phyloP scores from a whole-genome alignment of 2,888 invertebrate genomes.

The Molorchus minor region DNA sequence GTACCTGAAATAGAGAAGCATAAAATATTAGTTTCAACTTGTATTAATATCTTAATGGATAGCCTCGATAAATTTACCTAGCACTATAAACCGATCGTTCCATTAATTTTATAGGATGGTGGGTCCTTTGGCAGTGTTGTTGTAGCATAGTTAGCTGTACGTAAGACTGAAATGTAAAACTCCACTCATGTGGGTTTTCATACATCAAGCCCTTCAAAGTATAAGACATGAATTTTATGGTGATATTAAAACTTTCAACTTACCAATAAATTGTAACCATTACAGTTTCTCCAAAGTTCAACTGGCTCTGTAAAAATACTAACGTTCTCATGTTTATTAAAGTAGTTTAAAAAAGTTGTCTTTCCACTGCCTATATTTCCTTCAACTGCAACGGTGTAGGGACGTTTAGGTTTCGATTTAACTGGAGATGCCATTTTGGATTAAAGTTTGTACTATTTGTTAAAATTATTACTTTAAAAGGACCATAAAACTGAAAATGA shows the following conservation, averaged over 20 bases:
- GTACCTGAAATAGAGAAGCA: slow-evolving; percentile 54
- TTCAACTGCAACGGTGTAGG: slow-evolving; percentile 85
- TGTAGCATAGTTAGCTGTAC: slow-evolving; percentile 83
- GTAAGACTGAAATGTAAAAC: slow-evolving; percentile 82
- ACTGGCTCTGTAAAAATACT: slow-evolving; percentile 76
- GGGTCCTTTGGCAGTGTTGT: slow-evolving; percentile 69
- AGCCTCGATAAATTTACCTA: slow-evolving; percentile 33
- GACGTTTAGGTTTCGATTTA: slow-evolving; percentile 51
- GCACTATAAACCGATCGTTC: slow-evolving; percentile 68
- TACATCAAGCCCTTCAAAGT: slow-evolving; percentile 66
- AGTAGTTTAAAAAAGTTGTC: slow-evolving; percentile 86
- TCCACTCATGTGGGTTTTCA: slow-evolving; percentile 76
- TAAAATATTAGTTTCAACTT: neutral
- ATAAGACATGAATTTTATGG: neutral
- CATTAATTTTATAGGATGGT: slow-evolving; percentile 69
- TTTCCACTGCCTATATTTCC: slow-evolving; percentile 93
- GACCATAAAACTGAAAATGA: too few species aligned
- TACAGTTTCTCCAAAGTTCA: slow-evolving; percentile 82
- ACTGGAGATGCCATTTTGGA: too few species aligned
- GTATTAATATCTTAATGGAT: neutral
- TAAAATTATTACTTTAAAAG: too few species aligned
- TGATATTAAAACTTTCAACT: slow-evolving; percentile 7
- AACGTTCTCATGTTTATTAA: slow-evolving; percentile 76
- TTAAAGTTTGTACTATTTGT: too few species aligned
- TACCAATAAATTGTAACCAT: slow-evolving; percentile 78